phyloP scores from a whole-genome alignment of 2,113 vertebrate genomes.

The Chamaea fasciata region DNA sequence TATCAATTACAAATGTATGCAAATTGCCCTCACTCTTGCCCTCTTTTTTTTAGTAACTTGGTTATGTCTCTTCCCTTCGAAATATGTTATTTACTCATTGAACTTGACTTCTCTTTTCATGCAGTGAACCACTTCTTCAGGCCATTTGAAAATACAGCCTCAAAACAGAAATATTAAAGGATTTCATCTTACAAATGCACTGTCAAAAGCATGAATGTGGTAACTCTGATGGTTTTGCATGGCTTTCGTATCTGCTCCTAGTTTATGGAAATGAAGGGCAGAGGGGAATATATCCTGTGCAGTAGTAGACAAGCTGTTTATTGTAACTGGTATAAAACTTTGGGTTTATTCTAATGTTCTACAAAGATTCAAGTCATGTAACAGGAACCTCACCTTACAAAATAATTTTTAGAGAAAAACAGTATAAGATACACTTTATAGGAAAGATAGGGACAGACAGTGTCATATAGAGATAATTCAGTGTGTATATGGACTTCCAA shows the following conservation, averaged over 20 bases:
- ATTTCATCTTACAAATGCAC: background rate
- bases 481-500: background rate
- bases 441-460: background rate
- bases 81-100: background rate
- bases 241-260: background rate
- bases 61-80: background rate
- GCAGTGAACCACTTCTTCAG: background rate
- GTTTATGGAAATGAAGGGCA: background rate
- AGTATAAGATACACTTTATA: background rate
- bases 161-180: background rate
- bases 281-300: background rate
- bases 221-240: background rate
- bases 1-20: background rate
- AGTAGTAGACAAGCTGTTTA: background rate
- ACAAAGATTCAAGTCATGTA: background rate
- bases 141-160: background rate
- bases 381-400: background rate
- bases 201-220: background rate
- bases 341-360: background rate
- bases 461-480: background rate
- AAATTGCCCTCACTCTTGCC: background rate
- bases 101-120: background rate
- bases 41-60: background rate
- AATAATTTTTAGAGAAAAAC: background rate
- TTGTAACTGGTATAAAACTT: background rate